phyloP scores from a whole-genome alignment of 2,797 vertebrate genomes.

The Decapterus maruadsi region DNA sequence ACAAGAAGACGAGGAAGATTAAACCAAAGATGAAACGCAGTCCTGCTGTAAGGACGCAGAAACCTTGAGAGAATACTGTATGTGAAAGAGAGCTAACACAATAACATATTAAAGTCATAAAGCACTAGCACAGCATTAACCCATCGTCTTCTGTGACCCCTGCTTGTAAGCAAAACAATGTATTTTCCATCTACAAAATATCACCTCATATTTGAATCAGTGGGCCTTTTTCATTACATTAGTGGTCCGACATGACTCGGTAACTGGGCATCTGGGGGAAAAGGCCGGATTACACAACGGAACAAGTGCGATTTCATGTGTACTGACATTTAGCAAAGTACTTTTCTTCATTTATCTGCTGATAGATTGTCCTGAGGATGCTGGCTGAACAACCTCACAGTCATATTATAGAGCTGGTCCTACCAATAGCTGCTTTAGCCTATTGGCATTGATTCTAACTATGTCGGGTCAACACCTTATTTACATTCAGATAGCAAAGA shows the following conservation, averaged over 20 bases:
- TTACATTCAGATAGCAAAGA: slow-evolving; percentile 47
- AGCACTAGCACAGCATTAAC: slow-evolving; percentile 36
- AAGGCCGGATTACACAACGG: slow-evolving; percentile 44
- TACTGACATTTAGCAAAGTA: slow-evolving; percentile 75
- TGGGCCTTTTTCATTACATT: slow-evolving; percentile 57
- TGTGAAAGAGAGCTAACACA: slow-evolving; percentile 21
- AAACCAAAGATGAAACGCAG: slow-evolving; percentile 36
- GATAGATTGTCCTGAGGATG: slow-evolving; percentile 59
- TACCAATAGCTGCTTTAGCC: slow-evolving; percentile 10
- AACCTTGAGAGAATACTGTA: slow-evolving; percentile 23
- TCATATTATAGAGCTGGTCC: slow-evolving; percentile 26
- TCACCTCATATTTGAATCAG: slow-evolving; percentile 56
- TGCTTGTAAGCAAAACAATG: slow-evolving; percentile 32
- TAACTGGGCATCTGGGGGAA: slow-evolving; percentile 24
- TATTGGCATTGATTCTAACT: neutral
- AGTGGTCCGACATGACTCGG: slow-evolving; percentile 21
- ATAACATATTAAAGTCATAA: slow-evolving; percentile 29
- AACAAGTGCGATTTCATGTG: slow-evolving; percentile 70
- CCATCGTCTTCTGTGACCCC: slow-evolving; percentile 34
- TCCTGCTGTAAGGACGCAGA: slow-evolving; percentile 7
- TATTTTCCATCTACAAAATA: slow-evolving; percentile 48
- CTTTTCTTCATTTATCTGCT: slow-evolving; percentile 71
- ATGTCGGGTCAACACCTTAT: neutral
- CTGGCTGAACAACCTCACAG: slow-evolving; percentile 39
- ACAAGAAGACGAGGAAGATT: slow-evolving; percentile 21